Percentiles rank a stretch among this genome's conserved stretches.
Evolutionary conservation across 2,113 vertebrate genomes (phyloP).

Genomic region (Amblyornis subalaris): DNA sequence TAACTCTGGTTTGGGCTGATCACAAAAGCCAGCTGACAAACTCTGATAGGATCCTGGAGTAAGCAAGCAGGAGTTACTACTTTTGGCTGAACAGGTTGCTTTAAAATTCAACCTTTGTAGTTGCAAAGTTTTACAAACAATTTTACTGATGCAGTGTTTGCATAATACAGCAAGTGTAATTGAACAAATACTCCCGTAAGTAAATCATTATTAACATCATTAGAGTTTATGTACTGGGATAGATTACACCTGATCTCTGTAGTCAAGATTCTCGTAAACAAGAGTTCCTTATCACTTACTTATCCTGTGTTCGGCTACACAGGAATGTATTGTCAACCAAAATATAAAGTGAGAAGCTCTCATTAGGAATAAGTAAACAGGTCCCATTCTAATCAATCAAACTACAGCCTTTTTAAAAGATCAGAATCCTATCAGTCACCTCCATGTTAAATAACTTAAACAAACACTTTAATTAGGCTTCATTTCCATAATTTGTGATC

Average conservation of each 20-base stretch:
- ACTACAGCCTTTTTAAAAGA: not conserved
- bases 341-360: not conserved
- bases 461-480: not conserved
- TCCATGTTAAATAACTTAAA: not conserved
- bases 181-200: not conserved
- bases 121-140: not conserved
- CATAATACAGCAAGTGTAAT: not conserved
- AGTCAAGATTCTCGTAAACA: not conserved
- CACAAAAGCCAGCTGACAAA: not conserved
- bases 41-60: not conserved
- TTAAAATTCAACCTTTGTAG: not conserved
- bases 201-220: not conserved
- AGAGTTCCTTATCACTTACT: not conserved
- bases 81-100: not conserved
- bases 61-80: not conserved
- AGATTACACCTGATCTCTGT: not conserved
- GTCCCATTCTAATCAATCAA: not conserved
- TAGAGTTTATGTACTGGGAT: not conserved
- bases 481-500: conserved; percentile 5
- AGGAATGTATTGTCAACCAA: not conserved
- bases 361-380: not conserved
- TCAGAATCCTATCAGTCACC: not conserved
- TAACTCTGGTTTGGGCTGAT: not conserved
- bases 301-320: not conserved
- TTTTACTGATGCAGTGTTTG: not conserved